phyloP scores from a whole-genome alignment of 1,140 invertebrate species.

The Diuraphis noxia region DNA sequence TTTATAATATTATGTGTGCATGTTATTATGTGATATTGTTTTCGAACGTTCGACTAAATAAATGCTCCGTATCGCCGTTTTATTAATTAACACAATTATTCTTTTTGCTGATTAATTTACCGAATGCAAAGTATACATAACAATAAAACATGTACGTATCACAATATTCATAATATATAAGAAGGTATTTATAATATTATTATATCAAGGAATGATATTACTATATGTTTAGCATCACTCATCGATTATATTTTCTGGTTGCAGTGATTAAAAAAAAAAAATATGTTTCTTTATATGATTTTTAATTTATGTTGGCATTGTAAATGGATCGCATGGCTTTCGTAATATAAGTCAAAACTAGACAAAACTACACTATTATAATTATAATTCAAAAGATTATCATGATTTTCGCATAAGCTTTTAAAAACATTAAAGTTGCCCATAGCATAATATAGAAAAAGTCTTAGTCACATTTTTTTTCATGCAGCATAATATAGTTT shows the following conservation, averaged over 20 bases:
- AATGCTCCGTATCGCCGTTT: background rate
- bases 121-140: background rate
- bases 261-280: too few relatives aligned
- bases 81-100: background rate
- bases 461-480: background rate
- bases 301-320: background rate
- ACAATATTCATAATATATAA: background rate
- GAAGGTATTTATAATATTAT: background rate
- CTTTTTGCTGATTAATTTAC: background rate
- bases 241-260: background rate
- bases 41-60: background rate
- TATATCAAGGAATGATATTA: too few relatives aligned
- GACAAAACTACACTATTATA: too few relatives aligned
- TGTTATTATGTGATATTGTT: background rate
- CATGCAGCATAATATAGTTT: background rate
- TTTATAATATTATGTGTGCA: background rate
- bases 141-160: background rate
- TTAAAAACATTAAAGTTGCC: background rate
- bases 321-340: background rate
- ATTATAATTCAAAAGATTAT: background rate
- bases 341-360: background rate
- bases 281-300: background rate
- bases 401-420: background rate
- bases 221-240: background rate
- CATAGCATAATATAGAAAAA: background rate